Evolutionary conservation across 2,888 invertebrate genomes (phyloP).

Genomic region (Oscheius sp.): DNA sequence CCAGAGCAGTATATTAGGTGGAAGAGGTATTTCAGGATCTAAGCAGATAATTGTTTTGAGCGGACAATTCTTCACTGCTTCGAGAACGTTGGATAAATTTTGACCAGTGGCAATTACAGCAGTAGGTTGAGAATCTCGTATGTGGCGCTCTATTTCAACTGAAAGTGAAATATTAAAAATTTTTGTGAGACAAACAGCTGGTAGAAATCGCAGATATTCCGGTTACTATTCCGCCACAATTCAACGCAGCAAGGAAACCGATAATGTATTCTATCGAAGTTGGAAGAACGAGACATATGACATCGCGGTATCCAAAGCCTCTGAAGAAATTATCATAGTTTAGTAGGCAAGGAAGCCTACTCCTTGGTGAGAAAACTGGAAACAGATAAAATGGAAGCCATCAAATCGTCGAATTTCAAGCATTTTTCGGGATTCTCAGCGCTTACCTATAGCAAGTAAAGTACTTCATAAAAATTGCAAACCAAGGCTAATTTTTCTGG

Average conservation of each 20-base stretch:
- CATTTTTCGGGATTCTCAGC: conserved; percentile 22
- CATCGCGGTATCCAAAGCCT: conserved; percentile 47
- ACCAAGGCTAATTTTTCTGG: conserved; percentile 11
- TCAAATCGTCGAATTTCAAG: conserved; percentile 1
- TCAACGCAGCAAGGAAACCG: conserved; percentile 40
- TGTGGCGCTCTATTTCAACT: conserved; percentile 54
- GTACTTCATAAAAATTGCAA: neutral
- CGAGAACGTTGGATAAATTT: conserved; percentile 41
- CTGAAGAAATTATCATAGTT: conserved; percentile 4
- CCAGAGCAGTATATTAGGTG: neutral
- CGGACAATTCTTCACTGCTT: conserved; percentile 42
- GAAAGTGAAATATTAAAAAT: neutral
- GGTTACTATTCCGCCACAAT: conserved; percentile 52
- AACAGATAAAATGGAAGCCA: neutral
- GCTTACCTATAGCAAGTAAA: conserved; percentile 10
- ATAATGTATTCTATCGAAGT: conserved; percentile 56
- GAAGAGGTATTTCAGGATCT: neutral
- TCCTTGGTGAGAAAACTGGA: neutral
- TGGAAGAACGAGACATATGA: conserved; percentile 55
- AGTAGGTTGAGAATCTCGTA: conserved; percentile 41
- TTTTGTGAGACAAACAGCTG: conserved; percentile 39
- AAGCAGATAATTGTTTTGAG: conserved; percentile 10
- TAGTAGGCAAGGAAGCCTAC: neutral
- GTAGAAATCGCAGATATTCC: conserved; percentile 59
- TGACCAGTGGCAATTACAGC: conserved; percentile 41